Evolutionary conservation across 2,113 vertebrate species (phyloP), one percentile per base, ranked within the genome.

Genomic region (Aix galericulata): DNA sequence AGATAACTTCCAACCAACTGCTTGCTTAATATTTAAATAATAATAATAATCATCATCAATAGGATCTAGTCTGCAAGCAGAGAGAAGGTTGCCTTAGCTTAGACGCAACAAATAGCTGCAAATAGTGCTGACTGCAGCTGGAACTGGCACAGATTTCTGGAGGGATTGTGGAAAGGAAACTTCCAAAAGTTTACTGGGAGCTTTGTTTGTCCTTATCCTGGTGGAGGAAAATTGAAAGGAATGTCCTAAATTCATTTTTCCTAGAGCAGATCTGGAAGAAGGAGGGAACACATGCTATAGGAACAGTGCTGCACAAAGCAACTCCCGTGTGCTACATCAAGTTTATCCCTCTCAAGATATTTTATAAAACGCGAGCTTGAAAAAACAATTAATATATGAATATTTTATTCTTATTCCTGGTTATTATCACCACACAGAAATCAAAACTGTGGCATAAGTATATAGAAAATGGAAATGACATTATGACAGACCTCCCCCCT

Each of bases 271-370:
- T 13, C 12, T 38, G 20, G 26, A 59, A 59, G 17, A 5, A n/a
- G 52, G 40, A 58, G n/a, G 29, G 55, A 63, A n/a, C 40, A 16
- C 0, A 2, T 16, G 27, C 5, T 3, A 20, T 31, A 8, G 3
- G 8, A 72, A 36, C 20, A 36, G 22, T 22, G 9, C 60, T 27
- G 36, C 36, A 63, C n/a, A 80, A 68, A 80, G 68, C 32, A n/a
- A 4, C 25, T 69, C 42, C 46, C 52, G 21, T 8, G 16, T 5
- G 36, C 32, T 31, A 3, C 1, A 0, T 22, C 34, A 72, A 4
- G 1, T 27, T 44, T 36, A 27, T 21, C 46, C 66, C 3, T 2
- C 22, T 64, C 29, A 3, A 8, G 36, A 2, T 32, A 13, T 32
- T 66, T 71, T 32, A 40, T 5, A 40, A 52, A 60, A 29, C 26